A percentile compares a stretch with the other conserved stretches of the same genome.
Conservation (phyloP, 2,797 vertebrate species). For the Selene dorsalis region DNA sequence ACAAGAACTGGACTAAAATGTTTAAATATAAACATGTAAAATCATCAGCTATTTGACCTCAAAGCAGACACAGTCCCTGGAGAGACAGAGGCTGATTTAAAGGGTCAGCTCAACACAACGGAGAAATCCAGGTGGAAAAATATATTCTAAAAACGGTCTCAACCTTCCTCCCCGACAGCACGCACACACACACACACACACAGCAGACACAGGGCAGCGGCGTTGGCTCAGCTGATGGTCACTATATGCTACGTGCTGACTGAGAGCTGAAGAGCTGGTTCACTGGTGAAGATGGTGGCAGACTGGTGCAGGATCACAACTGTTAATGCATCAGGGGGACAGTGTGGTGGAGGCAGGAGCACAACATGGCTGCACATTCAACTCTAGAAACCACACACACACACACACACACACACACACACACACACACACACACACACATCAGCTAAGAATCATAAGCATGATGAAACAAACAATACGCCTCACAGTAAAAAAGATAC, state of each 20-base stretch:
- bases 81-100: not conserved
- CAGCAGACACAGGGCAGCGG: not conserved
- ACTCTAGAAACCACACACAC: not conserved
- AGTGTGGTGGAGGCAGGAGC: not conserved
- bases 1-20: constrained; percentile 1
- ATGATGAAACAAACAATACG: not conserved
- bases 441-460: not conserved
- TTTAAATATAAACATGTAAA: constrained; percentile 42
- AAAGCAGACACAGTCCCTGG: constrained; percentile 3
- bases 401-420: not conserved
- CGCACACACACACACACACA: not conserved
- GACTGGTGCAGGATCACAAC: not conserved
- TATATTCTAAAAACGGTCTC: too few relatives aligned
- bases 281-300: not conserved
- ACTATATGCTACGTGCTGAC: not conserved
- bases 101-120: not conserved
- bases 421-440: not conserved
- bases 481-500: not conserved
- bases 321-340: too few relatives aligned
- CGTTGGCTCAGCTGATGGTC: not conserved
- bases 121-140: too few relatives aligned
- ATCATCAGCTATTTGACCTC: not conserved
- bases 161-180: too few relatives aligned
- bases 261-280: not conserved
- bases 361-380: not conserved